Evolutionary conservation across 92 coral and sea anemone species (phyloP), one percentile per base, ranked within the genome.

Genomic region (Zoanthus sociatus): DNA sequence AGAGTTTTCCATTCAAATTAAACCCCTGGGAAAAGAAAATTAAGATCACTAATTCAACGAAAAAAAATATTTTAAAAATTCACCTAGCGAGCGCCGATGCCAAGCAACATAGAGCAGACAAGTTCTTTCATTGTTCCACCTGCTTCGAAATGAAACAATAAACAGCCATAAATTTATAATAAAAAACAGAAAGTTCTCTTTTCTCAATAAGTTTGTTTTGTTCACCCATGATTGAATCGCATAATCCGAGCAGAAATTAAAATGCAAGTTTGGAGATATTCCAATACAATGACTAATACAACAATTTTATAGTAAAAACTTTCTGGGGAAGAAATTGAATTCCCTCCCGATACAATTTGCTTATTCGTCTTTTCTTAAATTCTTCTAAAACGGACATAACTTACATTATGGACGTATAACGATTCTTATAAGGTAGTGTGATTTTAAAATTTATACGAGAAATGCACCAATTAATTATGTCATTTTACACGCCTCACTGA

Each of bases 251-350:
- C 74, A 69, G n/a, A 63, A 71, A 26, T 61, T 21, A 3, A 12
- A 66, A 81, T 81, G 85, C 85, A 64, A 66, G 66, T 81, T 66
- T 64, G 85, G 75, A 81, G 85, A 81, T 81, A 61, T 81, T 81
- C 85, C 85, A 64, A 10, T 13, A 69, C 45, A 44, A 26, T 21
- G 11, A 79, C 31, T 16, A 7, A 20, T 17, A 33, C 7, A 21
- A 64, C 10, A 0, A 3, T 53, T 10, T 18, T 7, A 45, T 53
- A 26, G 44, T 51, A 6, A 16, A 17, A 12, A 3, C 21, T 53
- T 18, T 76, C 20, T 76, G 79, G 61, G 55, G 46, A 45, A 71
- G 12, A 9, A n/a, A 64, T 55, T 20, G 20, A 7, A 46, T 45
- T 20, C 66, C 10, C 8, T 37, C 0, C 8, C 66, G 20, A 11